Base-by-base conservation (phyloP, 2,888 invertebrate genomes). In the Apodemia duryi region DNA sequence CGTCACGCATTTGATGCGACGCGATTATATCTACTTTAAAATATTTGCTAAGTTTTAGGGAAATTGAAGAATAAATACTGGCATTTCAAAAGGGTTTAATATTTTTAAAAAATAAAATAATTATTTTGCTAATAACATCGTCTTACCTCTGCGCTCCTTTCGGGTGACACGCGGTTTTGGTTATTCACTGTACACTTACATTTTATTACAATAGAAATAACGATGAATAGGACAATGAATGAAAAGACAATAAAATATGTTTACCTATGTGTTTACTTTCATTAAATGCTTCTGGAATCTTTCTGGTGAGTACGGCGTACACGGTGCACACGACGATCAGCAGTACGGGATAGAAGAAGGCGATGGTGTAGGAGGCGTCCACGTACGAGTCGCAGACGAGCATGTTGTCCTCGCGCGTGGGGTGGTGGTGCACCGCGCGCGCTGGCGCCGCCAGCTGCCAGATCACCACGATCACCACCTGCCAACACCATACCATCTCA, bases 241-340 rank as follows among this genome's bases (percentile, higher is more conserved):
- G 7, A 7, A 38, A 38, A 1, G 11, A 28, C 21, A 21, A 21
- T 21, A 21, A 21, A 21, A 21, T 21, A 43, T 13, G 57, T 93
- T 88, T 79, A 94, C 99, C 98, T 75, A 98, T 98, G 86, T 98
- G 97, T 89, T 98, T 98, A 74, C 98, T 98, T 88, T 98, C 99
- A 88, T 99, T 99, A 91, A 99, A 99, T 65, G 98, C 98, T 87
- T 98, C 99, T 0, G 99, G 99, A 67, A 99, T 96, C 92, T 99
- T 99, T 68, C 99, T 93, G 1, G 98, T 98, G 69, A 98, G 94
- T 10, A 98, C 95, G 11, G 99, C 99, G 83, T 99, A 99, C 46
- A 98, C 94, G 0, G 99, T 99, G 86, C 98, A 99, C 71, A 97
- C 93, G 49, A 97, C 93, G 75, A 98, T 97, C 67, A 98, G 93